Base-by-base conservation (phyloP, 2,113 vertebrate genomes). In the Eleginops maclovinus region DNA sequence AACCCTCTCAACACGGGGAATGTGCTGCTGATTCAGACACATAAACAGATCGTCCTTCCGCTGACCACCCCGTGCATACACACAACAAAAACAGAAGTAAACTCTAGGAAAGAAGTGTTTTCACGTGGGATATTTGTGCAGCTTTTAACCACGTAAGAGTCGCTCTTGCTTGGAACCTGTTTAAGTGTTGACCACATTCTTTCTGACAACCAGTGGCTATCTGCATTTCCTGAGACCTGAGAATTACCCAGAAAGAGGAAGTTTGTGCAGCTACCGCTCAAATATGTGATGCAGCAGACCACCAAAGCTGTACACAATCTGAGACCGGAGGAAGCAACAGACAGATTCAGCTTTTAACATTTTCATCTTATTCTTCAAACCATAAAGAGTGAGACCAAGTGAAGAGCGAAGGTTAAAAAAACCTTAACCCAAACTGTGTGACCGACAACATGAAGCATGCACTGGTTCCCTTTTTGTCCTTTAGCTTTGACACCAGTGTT, bases 211-310 rank as follows among this genome's bases (percentile, higher is more conserved):
- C 8, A 65, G 75, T 19, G 31, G 47, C 41, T 41, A 49, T 9
- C 43, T 49, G 19, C 62, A 72, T 75, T 86, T 84, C 83, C 75
- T 78, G 49, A 65, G n/a, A 54, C 40, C 2, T 17, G 49, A 77
- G 43, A 72, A 49, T 12, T 64, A 77, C 16, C 22, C 22, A 51
- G 43, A 81, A 87, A 21, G 49, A 26, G 75, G 86, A 88, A 90
- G 88, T 77, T 59, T 8, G 21, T 21, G 49, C 31, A 31, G 31
- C 31, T 36, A 65, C 26, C 0, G 3, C n/a, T 54, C 11, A 49
- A 19, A 68, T 21, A 10, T 12, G 14, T 43, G 9, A 70, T 21
- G 31, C 46, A 54, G 19, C 70, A 55, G 15, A 58, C 0, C 17
- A 16, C 24, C 41, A 40, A 17, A 14, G 16, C 31, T 62, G 63